Percentiles rank a stretch among this genome's conserved stretches.
phyloP scores from a whole-genome alignment of 1,140 invertebrate species.

The Oedothorax gibbosus region DNA sequence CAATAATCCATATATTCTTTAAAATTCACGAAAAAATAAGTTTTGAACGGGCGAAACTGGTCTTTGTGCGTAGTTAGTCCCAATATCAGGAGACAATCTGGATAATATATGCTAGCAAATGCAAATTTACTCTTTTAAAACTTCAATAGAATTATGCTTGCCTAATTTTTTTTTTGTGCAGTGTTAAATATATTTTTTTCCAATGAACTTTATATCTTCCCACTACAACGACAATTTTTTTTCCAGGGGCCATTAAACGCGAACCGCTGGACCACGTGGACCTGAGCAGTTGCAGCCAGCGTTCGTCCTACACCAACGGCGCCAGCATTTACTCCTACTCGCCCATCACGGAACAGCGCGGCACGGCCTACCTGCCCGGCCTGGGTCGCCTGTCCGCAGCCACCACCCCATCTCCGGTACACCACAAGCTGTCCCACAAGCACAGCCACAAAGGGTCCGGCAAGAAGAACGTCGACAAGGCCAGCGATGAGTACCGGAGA shows the following conservation, averaged over 20 bases:
- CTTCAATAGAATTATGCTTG: too few species aligned
- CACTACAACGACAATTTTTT: too few species aligned
- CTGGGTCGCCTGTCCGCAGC: neutral
- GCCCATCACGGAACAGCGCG: slow-evolving; percentile 45
- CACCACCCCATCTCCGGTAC: neutral
- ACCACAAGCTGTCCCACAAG: neutral
- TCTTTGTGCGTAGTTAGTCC: too few species aligned
- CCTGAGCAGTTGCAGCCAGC: slow-evolving; percentile 61
- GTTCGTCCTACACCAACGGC: slow-evolving; percentile 43
- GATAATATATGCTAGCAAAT: too few species aligned
- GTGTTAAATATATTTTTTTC: too few species aligned
- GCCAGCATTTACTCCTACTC: slow-evolving; percentile 54
- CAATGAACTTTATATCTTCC: too few species aligned
- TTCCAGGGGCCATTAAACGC: slow-evolving; percentile 56
- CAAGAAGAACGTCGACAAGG: slow-evolving; percentile 79
- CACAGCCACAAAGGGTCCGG: slow-evolving; percentile 8
- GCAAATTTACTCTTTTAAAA: too few species aligned
- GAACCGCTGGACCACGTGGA: slow-evolving; percentile 62
- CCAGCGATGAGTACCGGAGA: slow-evolving; percentile 91
- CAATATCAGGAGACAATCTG: too few species aligned
- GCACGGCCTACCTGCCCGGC: slow-evolving; percentile 21
- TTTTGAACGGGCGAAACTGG: too few species aligned
- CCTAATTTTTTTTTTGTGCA: too few species aligned
- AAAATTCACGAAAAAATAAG: too few species aligned
- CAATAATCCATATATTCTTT: too few species aligned